phyloP scores from a whole-genome alignment of 1,140 invertebrate species.

The Delia radicum region DNA sequence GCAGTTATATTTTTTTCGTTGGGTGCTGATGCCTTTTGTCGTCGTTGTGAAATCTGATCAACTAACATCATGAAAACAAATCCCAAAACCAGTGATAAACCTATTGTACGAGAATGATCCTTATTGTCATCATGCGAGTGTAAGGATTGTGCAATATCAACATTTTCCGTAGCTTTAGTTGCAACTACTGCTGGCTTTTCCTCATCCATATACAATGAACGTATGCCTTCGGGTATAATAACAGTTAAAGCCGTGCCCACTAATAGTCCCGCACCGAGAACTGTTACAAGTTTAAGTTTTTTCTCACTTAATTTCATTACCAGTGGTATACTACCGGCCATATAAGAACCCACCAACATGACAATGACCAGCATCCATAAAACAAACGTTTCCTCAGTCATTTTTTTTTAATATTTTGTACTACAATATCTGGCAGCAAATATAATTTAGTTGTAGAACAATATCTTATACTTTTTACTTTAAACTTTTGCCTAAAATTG shows the following conservation, averaged over 20 bases:
- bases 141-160: background rate
- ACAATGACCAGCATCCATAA: conserved; percentile 79
- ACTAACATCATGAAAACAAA: conserved; percentile 98
- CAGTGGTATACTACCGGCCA: conserved; percentile 90
- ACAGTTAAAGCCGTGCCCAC: conserved; percentile 96
- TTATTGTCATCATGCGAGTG: background rate
- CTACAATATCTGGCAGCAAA: no score
- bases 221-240: conserved; percentile 97
- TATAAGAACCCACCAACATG: conserved; percentile 93
- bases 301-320: conserved; percentile 94
- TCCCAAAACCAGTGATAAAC: conserved; percentile 65
- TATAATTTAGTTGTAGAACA: background rate
- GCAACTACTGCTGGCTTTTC: conserved; percentile 27
- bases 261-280: conserved; percentile 94
- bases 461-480: background rate
- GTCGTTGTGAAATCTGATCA: conserved; percentile 75
- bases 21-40: conserved; percentile 61
- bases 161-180: conserved; percentile 39
- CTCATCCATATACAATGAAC: conserved; percentile 68
- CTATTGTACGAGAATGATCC: conserved; percentile 65
- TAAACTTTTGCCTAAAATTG: background rate
- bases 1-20: conserved; percentile 81
- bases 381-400: conserved; percentile 72
- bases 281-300: conserved; percentile 89
- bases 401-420: conserved; percentile 18